Conservation (phyloP, 2,888 invertebrate species). For the Apamea sordens region DNA sequence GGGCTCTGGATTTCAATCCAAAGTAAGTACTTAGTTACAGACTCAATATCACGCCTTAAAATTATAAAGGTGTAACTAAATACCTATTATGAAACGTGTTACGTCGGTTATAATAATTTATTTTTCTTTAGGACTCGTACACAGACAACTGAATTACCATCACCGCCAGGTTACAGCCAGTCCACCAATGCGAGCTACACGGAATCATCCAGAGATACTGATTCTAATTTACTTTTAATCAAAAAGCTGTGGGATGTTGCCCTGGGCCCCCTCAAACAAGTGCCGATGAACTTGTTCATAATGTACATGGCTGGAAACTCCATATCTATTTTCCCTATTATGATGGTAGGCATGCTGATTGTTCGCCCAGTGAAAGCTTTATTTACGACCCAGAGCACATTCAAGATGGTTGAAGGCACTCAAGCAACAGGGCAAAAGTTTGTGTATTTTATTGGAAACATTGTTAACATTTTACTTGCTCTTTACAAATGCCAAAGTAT, state of each 20-base stretch:
- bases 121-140: slow-evolving; percentile 76
- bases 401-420: slow-evolving; percentile 98
- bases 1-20: slow-evolving; percentile 91
- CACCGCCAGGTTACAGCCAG: slow-evolving; percentile 96
- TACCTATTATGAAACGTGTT: not conserved
- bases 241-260: slow-evolving; percentile 99
- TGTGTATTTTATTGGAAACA: slow-evolving; percentile 97
- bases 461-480: slow-evolving; percentile 97
- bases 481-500: slow-evolving; percentile 99
- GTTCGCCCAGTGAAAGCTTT: slow-evolving; percentile 98
- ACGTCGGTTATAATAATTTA: slow-evolving; percentile 4
- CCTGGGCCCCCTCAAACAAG: slow-evolving; percentile 97
- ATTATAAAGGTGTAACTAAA: not conserved
- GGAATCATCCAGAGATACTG: slow-evolving; percentile 95
- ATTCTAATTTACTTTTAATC: slow-evolving; percentile 95
- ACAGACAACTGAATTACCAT: slow-evolving; percentile 90
- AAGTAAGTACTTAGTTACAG: slow-evolving; percentile 82
- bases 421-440: slow-evolving; percentile 97
- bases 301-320: slow-evolving; percentile 99
- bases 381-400: slow-evolving; percentile 96
- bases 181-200: slow-evolving; percentile 93
- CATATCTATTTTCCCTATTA: slow-evolving; percentile 99
- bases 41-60: not conserved
- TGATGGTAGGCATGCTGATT: slow-evolving; percentile 99
- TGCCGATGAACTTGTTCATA: slow-evolving; percentile 99